Evolutionary conservation across 2,113 vertebrate genomes (phyloP), one percentile per base, ranked within the genome.

Genomic region (Percina caprodes): DNA sequence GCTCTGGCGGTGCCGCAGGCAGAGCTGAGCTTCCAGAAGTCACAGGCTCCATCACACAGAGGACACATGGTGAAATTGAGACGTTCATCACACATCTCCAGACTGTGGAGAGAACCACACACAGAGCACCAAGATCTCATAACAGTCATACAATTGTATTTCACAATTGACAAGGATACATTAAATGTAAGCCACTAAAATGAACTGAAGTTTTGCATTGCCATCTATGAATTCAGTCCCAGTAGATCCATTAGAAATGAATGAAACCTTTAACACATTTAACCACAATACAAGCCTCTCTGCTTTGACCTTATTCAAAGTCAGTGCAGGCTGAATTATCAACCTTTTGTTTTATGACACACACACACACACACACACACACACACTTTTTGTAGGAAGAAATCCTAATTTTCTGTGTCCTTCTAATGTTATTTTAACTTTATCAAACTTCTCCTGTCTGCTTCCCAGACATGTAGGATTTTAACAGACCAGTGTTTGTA

Each of bases 1-100:
- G 98, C 98, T 19, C 93, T 94, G 23, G 98, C 97, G 0, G 97
- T 99, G 69, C 94, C 93, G 61, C 98, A 99, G 11, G 98, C 98
- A 0, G 96, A 96, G 93, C 97, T 99, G 84, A 99, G 96, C 77
- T 97, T 96, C 98, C 98, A 99, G 91, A 96, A 99, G 62, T 97
- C 97, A 52, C 98, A 99, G 26, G 96, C 96, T 61, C 96, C 96
- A 83, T 99, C 98, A 42, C 98, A 99, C 65, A 99, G 96, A 1
- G 98, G 98, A 91, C 98, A 99, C 98, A 99, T 99, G 93, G 96
- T 99, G 94, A 99, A 99, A 91, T 95, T 95, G 30, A 97, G 96
- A 70, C 42, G 90, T 12, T 96, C 94, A 71, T 99, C 96, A 26
- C 98, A 99, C 97, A 99, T 99, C 94, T 99, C 98, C 86, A 94